Base-by-base conservation (phyloP, 2,797 vertebrate genomes). In the Spinibarbus caldwelli region DNA sequence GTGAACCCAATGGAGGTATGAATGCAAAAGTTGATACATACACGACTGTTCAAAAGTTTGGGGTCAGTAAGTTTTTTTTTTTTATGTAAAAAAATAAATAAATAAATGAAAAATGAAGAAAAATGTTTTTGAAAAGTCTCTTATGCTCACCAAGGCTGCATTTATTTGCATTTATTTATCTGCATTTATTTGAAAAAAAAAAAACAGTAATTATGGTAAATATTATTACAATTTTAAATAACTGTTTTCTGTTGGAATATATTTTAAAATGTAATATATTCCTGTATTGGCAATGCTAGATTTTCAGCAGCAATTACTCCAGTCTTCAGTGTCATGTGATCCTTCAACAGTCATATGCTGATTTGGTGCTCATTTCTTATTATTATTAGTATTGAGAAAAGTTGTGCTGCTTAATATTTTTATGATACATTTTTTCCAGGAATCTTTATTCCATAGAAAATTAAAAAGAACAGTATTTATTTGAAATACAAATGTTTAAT, bases 1-100 rank as follows among this genome's bases (percentile, higher is more conserved):
- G 97, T 99, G 88, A 99, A 99, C 92, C 98, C 98, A 36, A 99
- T 99, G 98, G 98, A 99, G 97, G 98, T 98, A 93, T 94, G 91
- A 15, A 41, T 2, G 5, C 2, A 83, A 76, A 15, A 78, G 1
- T 15, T 43, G 36, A 59, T 23, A 29, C 4, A 62, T 76, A 17
- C 6, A 38, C 19, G 2, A n/a, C 9, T 49, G 17, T 49, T 31
- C 17, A 49, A 6, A 49, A 23, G 2, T 34, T 75, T 34, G 29
- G 45, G 5, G 9, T 75, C 1, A 0, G 71, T 21, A 47, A 0
- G 5, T 15, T 43, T 31, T 34, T 31, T 21, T 6, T 6, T 6
- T 10, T 11, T 6, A 6, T 36, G 1, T 36, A n/a, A n/a, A n/a
- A n/a, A n/a, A n/a, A n/a, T n/a, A n/a, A n/a, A n/a, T n/a, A n/a